phyloP scores from a whole-genome alignment of 2,888 invertebrate species.

The Dryomyza anilis region DNA sequence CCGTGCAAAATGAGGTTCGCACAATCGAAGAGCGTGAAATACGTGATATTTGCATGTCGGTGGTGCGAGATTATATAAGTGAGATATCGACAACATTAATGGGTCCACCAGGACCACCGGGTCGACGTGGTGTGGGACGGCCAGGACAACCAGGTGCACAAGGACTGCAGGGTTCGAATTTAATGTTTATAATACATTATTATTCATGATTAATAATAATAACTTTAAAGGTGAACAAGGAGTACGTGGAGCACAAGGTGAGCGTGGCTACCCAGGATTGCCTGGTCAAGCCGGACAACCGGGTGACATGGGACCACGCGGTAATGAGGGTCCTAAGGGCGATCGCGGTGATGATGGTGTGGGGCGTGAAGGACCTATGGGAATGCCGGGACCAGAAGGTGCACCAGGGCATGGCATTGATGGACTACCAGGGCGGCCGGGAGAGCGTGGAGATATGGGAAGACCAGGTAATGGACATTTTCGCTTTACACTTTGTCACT shows the following conservation, averaged over 20 bases:
- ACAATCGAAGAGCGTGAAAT: slow-evolving; percentile 67
- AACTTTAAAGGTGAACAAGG: slow-evolving; percentile 64
- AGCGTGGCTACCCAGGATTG: slow-evolving; percentile 74
- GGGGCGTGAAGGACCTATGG: slow-evolving; percentile 67
- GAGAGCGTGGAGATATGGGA: slow-evolving; percentile 78
- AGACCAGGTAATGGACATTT: slow-evolving; percentile 66
- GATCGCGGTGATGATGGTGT: slow-evolving; percentile 74
- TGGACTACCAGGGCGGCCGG: slow-evolving; percentile 72
- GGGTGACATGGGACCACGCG: slow-evolving; percentile 64
- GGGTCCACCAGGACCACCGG: slow-evolving; percentile 72
- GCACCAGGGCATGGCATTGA: slow-evolving; percentile 73
- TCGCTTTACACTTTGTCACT: not conserved
- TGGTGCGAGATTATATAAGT: slow-evolving; percentile 78
- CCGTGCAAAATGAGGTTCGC: slow-evolving; percentile 38
- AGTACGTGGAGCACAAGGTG: slow-evolving; percentile 66
- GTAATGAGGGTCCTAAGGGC: slow-evolving; percentile 72
- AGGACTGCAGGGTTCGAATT: slow-evolving; percentile 64
- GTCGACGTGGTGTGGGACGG: slow-evolving; percentile 70
- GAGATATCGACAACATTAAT: slow-evolving; percentile 69
- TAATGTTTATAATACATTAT: not conserved
- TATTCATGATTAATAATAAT: not conserved
- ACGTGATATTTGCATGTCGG: slow-evolving; percentile 78
- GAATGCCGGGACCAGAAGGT: slow-evolving; percentile 75
- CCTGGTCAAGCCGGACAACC: slow-evolving; percentile 73
- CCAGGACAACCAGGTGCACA: slow-evolving; percentile 69